Conservation (phyloP, 2,888 invertebrate species). For the Lithophane socia region DNA sequence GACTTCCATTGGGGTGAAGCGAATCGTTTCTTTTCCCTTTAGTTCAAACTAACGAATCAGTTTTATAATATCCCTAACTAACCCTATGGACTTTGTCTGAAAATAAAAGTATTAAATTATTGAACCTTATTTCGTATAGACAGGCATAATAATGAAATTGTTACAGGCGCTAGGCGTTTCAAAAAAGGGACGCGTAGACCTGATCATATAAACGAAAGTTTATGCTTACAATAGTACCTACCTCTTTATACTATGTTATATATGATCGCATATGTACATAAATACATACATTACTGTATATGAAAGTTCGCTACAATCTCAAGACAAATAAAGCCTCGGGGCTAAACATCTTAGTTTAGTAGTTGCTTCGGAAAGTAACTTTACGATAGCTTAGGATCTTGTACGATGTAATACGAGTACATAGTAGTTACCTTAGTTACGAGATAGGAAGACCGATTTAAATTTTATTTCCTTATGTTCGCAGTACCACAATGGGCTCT, state of each 20-base stretch:
- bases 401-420: slow-evolving; percentile 15
- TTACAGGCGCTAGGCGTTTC: no score
- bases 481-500: slow-evolving; percentile 94
- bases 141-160: neutral
- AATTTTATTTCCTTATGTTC: slow-evolving; percentile 63
- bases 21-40: neutral
- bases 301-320: slow-evolving; percentile 41
- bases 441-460: slow-evolving; percentile 5
- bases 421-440: slow-evolving; percentile 13
- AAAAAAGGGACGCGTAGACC: neutral
- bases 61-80: neutral
- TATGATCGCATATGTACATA: slow-evolving; percentile 17
- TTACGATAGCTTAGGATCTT: slow-evolving; percentile 46
- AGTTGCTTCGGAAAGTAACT: slow-evolving; percentile 49
- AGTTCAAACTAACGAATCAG: no score
- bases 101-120: no score
- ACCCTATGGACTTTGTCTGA: no score
- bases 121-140: no score
- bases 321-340: slow-evolving; percentile 55
- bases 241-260: neutral
- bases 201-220: slow-evolving; percentile 1
- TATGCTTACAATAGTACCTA: slow-evolving; percentile 4
- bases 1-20: no score
- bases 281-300: slow-evolving; percentile 8
- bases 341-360: slow-evolving; percentile 51